Evolutionary conservation across 2,888 invertebrate genomes (phyloP).

Genomic region (Chloroclysta siterata): DNA sequence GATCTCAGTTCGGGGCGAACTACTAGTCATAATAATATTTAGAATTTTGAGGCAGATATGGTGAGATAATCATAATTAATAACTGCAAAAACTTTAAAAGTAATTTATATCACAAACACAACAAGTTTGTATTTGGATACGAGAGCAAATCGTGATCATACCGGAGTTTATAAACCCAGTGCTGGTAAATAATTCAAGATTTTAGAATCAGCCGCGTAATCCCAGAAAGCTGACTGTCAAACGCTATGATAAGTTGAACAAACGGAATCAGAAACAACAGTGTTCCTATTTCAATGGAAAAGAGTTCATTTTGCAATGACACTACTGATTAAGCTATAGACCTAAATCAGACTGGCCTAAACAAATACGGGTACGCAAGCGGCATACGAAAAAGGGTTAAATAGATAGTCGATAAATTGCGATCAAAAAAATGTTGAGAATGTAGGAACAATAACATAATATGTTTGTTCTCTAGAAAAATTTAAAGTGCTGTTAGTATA

Average conservation of each 20-base stretch:
- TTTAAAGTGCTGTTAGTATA: not conserved
- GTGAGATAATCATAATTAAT: no score
- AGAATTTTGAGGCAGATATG: no score
- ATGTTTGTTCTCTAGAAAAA: not conserved
- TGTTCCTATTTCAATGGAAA: constrained; percentile 40
- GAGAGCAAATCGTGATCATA: no score
- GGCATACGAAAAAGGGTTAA: constrained; percentile 62
- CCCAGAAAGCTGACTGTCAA: constrained; percentile 53
- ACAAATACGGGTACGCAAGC: constrained; percentile 64
- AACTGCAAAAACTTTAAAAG: no score
- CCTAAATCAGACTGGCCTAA: constrained; percentile 53
- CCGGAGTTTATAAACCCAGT: constrained; percentile 25
- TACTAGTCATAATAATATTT: no score
- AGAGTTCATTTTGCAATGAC: constrained; percentile 47
- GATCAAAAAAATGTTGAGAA: constrained; percentile 3
- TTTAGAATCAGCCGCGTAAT: constrained; percentile 57
- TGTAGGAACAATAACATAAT: not conserved
- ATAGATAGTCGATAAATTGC: constrained; percentile 50
- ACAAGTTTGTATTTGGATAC: no score
- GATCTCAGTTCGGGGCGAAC: no score
- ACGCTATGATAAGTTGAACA: constrained; percentile 49
- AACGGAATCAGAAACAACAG: constrained; percentile 40
- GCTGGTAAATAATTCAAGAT: constrained; percentile 45
- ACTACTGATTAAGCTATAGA: constrained; percentile 40
- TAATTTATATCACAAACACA: no score